These are phyloP conservation scores for Odontophorus gujanensis DNA, from an alignment of 2,113 vertebrate genomes.

Conservation along the genomic window DNA sequence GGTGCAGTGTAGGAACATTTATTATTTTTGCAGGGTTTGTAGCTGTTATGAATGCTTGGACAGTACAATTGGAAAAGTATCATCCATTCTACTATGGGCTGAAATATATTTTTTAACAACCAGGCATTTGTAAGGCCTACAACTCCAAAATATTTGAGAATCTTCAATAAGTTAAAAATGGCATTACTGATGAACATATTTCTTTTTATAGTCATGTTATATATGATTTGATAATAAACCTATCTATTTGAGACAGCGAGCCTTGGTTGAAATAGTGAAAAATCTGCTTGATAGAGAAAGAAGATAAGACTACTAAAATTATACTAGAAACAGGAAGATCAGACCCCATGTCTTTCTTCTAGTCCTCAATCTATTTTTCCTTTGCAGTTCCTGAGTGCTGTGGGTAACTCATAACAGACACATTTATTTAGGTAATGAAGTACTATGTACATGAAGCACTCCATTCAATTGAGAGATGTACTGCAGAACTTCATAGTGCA, in stretches of 20 bases:
- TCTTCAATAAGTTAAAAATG: neutral
- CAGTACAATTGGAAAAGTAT: neutral
- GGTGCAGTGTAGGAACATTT: neutral
- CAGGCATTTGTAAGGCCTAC: neutral
- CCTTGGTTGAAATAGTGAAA: neutral
- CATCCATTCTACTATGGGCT: neutral
- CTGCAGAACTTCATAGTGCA: neutral
- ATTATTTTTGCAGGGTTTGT: neutral
- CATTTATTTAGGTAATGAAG: neutral
- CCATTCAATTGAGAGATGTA: neutral
- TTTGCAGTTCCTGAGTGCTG: neutral
- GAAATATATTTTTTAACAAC: neutral
- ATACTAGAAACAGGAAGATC: neutral
- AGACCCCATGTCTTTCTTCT: neutral
- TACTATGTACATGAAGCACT: too few species aligned
- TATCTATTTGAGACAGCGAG: neutral
- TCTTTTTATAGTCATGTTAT: neutral
- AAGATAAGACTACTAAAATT: neutral
- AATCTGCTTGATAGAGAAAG: neutral
- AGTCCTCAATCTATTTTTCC: neutral
- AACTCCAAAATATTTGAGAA: neutral
- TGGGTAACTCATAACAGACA: neutral
- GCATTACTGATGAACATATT: neutral
- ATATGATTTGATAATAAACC: neutral
- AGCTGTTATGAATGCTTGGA: neutral